Percentiles rank a stretch among this genome's conserved stretches.
phyloP scores from a whole-genome alignment of 2,113 vertebrate species.

The Ceyx melanurus region DNA sequence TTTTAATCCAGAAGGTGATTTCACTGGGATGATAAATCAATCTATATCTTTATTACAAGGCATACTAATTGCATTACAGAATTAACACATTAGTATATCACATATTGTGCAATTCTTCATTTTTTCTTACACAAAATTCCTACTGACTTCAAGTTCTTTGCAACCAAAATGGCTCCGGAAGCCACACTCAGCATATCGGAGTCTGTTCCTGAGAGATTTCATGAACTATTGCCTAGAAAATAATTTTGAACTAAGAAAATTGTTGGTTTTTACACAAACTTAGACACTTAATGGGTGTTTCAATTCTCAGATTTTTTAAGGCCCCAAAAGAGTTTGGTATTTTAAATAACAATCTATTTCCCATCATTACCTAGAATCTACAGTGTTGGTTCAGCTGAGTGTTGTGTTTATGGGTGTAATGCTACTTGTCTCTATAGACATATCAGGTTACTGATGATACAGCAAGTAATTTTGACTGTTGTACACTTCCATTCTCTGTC shows the following conservation, averaged over 20 bases:
- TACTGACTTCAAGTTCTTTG: neutral
- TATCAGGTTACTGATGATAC: too few species aligned
- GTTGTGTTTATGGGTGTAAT: neutral
- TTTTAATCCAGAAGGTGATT: conserved; percentile 33
- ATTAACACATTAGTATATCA: neutral
- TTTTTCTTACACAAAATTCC: neutral
- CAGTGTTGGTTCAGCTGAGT: neutral
- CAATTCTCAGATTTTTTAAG: neutral
- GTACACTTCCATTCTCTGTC: neutral
- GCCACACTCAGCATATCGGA: neutral
- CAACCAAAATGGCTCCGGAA: neutral
- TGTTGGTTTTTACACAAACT: neutral
- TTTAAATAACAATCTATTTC: neutral
- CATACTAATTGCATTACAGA: neutral
- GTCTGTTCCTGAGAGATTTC: neutral
- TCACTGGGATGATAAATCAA: neutral
- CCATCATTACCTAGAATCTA: neutral
- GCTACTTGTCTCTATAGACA: neutral
- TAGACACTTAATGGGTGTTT: neutral
- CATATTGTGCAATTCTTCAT: neutral
- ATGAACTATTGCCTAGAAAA: neutral
- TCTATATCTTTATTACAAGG: neutral
- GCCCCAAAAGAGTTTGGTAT: neutral
- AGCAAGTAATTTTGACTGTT: neutral
- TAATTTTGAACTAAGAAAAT: neutral